phyloP scores from a whole-genome alignment of 2,113 vertebrate species.

The Mungos mungo region DNA sequence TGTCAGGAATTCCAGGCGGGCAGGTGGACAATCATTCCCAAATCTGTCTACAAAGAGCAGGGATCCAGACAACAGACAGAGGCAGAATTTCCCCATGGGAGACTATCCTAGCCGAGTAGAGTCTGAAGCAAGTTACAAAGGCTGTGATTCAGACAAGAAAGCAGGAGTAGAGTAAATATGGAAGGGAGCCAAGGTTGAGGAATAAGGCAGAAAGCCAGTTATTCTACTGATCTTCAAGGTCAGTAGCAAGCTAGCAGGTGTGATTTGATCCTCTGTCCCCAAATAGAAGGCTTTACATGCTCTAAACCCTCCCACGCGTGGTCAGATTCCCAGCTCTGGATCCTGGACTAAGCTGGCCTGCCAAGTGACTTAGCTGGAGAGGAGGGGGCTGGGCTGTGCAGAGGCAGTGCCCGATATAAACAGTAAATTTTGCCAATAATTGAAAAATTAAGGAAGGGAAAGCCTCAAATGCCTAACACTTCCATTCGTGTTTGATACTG shows the following conservation, averaged over 20 bases:
- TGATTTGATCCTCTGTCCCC: background rate
- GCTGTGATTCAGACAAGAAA: background rate
- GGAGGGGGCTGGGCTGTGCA: background rate
- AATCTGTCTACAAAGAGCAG: background rate
- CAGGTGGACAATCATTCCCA: background rate
- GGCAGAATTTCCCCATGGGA: background rate
- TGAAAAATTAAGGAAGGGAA: background rate
- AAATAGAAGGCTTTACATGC: background rate
- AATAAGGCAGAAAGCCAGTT: background rate
- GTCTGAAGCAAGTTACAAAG: slow-evolving; percentile 13
- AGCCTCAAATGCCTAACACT: background rate
- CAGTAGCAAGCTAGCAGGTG: background rate
- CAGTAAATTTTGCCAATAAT: background rate
- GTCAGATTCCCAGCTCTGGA: background rate
- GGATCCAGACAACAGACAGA: background rate
- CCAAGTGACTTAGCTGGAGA: background rate
- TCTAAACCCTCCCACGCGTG: background rate
- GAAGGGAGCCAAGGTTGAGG: background rate
- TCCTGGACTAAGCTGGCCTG: background rate
- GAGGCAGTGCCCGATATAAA: background rate
- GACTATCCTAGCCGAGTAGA: background rate
- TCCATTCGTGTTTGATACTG: background rate
- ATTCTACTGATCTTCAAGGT: background rate
- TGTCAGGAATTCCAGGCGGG: background rate
- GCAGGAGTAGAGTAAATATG: background rate